Conservation (phyloP, 2,113 vertebrate genomes). For the Callaeas wilsoni region DNA sequence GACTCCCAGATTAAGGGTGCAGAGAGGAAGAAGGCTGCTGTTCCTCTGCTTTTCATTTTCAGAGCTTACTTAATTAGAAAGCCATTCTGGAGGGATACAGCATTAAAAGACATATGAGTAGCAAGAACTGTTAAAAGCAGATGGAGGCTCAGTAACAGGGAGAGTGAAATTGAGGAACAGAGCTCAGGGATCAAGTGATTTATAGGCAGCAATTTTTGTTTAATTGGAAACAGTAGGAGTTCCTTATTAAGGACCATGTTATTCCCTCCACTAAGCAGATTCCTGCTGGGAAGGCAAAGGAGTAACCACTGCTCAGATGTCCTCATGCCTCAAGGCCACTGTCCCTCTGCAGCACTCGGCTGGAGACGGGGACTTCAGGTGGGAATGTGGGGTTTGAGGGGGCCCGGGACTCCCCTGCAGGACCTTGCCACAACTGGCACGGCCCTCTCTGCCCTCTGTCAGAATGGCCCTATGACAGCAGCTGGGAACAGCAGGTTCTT, state of each 20-base stretch:
- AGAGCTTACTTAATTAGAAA: constrained; percentile 53
- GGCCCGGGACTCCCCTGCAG: neutral
- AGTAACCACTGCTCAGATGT: neutral
- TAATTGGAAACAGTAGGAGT: constrained; percentile 50
- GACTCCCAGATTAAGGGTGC: constrained; percentile 37
- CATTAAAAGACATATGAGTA: constrained; percentile 3
- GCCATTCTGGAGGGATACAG: constrained; percentile 31
- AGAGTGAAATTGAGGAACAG: constrained; percentile 41
- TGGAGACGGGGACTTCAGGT: neutral
- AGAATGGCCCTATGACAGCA: neutral
- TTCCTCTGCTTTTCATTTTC: constrained; percentile 54
- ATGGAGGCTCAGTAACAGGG: constrained; percentile 25
- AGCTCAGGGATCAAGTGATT: constrained; percentile 54
- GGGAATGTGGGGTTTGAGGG: neutral
- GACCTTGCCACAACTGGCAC: neutral
- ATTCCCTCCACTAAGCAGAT: neutral
- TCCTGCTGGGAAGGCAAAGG: neutral
- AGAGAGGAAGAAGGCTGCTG: constrained; percentile 40
- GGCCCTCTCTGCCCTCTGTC: neutral
- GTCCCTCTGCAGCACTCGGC: neutral
- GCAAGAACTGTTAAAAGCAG: constrained; percentile 38
- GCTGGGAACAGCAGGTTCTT: neutral
- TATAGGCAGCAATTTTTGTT: constrained; percentile 45
- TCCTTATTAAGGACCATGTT: constrained; percentile 18
- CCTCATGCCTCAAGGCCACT: neutral